Evolutionary conservation across 2,113 vertebrate species (phyloP).

Genomic region (Leptobrachium leishanense): DNA sequence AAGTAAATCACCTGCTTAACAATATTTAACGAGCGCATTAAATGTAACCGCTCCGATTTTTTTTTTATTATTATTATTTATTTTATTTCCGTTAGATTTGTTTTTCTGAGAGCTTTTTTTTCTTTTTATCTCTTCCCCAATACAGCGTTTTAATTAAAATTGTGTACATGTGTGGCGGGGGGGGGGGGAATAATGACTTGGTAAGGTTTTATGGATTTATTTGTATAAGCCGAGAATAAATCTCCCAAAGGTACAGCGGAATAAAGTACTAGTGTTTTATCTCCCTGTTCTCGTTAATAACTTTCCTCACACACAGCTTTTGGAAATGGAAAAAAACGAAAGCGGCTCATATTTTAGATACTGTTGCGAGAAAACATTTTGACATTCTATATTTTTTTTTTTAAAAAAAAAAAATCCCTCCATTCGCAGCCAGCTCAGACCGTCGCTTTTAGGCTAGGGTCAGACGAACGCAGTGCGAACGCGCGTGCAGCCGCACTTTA

Average conservation of each 20-base stretch:
- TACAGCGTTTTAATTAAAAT: slow-evolving; percentile 20
- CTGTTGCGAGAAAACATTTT: slow-evolving; percentile 2
- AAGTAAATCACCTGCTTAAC: not conserved
- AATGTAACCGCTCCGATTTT: too few species aligned
- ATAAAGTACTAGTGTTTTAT: not conserved
- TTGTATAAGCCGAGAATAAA: not conserved
- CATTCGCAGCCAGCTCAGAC: too few species aligned
- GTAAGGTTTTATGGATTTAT: not conserved
- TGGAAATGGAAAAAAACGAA: not conserved
- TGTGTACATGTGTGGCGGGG: not conserved
- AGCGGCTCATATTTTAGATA: not conserved
- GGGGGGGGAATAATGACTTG: not conserved
- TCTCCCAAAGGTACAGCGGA: slow-evolving; percentile 17
- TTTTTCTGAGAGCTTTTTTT: not conserved
- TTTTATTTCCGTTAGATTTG: not conserved
- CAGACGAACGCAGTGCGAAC: too few species aligned
- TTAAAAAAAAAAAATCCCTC: too few species aligned
- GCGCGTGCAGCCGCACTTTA: too few species aligned
- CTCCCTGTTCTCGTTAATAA: not conserved
- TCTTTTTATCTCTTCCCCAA: not conserved
- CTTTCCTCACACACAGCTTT: not conserved
- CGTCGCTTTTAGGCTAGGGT: too few species aligned
- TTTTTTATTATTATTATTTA: not conserved
- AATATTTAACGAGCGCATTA: not conserved
- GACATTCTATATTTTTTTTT: not conserved